phyloP scores from a whole-genome alignment of 1,140 invertebrate genomes.

The Drosophila kikkawai region DNA sequence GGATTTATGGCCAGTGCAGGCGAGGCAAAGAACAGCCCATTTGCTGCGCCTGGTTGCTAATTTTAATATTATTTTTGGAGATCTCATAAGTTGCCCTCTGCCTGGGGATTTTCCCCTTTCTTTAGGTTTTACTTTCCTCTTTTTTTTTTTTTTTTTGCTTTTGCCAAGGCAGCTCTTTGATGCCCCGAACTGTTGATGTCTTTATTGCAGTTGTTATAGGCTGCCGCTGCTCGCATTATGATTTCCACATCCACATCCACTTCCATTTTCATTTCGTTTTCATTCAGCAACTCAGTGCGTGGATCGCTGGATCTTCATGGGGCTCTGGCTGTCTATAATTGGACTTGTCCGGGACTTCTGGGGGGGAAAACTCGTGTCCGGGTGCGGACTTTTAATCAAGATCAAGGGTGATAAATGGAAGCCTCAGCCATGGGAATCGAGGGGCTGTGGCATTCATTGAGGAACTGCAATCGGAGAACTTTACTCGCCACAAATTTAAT shows the following conservation, averaged over 20 bases:
- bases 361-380: conserved; percentile 23
- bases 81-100: conserved; percentile 69
- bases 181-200: conserved; percentile 79
- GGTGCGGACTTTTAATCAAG: conserved; percentile 71
- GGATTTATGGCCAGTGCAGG: conserved; percentile 54
- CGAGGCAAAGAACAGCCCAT: conserved; percentile 58
- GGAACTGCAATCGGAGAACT: conserved; percentile 17
- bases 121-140: background rate
- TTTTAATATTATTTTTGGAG: conserved; percentile 83
- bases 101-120: conserved; percentile 9
- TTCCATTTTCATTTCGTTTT: conserved; percentile 51
- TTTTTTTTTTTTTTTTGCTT: conserved; percentile 15
- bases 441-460: conserved; percentile 37
- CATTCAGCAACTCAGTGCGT: conserved; percentile 56
- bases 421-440: conserved; percentile 46
- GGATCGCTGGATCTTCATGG: conserved; percentile 67
- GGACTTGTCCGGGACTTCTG: conserved; percentile 56
- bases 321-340: conserved; percentile 79
- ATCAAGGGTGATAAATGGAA: conserved; percentile 73
- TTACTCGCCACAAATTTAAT: conserved; percentile 14
- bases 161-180: conserved; percentile 52
- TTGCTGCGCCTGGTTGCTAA: conserved; percentile 79
- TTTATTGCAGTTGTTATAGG: conserved; percentile 70
- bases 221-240: conserved; percentile 61
- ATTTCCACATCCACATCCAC: conserved; percentile 46